Percentiles rank a stretch among this genome's conserved stretches.
Evolutionary conservation across 2,888 invertebrate species (phyloP).

Genomic region (Pollenia griseotomentosa): DNA sequence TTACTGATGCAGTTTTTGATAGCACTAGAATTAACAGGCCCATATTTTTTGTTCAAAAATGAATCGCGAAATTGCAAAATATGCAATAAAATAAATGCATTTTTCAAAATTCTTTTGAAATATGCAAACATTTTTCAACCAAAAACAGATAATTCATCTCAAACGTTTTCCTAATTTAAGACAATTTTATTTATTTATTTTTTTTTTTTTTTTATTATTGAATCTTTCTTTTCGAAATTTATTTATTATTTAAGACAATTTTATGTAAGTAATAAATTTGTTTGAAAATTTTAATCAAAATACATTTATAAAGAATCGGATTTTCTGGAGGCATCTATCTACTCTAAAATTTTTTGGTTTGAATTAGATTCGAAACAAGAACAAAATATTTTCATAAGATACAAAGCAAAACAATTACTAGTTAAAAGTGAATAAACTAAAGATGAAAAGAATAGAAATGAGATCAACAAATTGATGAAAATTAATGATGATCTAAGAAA

Average conservation of each 20-base stretch:
- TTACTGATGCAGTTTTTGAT: too few species aligned
- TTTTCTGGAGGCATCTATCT: not conserved
- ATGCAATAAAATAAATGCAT: too few species aligned
- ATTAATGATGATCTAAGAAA: conserved; percentile 7
- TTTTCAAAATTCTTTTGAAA: too few species aligned
- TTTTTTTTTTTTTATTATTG: too few species aligned
- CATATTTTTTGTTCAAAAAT: too few species aligned
- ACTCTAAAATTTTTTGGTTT: not conserved
- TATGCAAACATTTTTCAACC: not conserved
- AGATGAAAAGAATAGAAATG: not conserved
- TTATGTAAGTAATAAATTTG: too few species aligned
- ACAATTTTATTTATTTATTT: not conserved
- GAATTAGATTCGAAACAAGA: not conserved
- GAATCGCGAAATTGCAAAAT: too few species aligned
- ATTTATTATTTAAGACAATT: not conserved
- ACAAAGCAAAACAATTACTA: not conserved
- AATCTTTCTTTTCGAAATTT: too few species aligned
- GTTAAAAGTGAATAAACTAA: not conserved
- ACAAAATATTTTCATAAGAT: not conserved
- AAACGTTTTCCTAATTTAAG: not conserved
- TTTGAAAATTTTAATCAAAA: not conserved
- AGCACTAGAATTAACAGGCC: too few species aligned
- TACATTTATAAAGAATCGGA: not conserved
- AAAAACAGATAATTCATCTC: not conserved
- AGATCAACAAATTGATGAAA: conserved; percentile 27